Base-by-base conservation (phyloP, 2,888 invertebrate genomes). In the Sarcophaga caerulescens region DNA sequence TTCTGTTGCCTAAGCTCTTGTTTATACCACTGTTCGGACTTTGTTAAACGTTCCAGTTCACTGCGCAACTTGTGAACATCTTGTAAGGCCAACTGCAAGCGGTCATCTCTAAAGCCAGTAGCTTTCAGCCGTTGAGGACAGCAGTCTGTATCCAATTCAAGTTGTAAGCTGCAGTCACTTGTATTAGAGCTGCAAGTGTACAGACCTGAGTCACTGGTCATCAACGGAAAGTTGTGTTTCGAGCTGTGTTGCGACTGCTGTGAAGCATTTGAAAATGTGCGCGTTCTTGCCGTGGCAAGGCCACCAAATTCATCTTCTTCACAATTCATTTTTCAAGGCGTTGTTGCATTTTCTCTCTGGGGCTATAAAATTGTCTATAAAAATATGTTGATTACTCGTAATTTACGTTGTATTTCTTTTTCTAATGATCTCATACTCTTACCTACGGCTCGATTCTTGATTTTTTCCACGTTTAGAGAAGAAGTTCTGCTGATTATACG, bases 1-100 rank as follows among this genome's bases (percentile, higher is more conserved):
- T 92, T 92, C 63, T 93, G 93, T 6, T 89, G 87, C 23, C 90
- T 90, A 3, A 93, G 74, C 66, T 93, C 93, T 65, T 90, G 89
- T 69, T 92, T 93, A 86, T 93, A 93, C 93, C 93, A 93, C 80
- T 90, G 91, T 70, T 93, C 93, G 3, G 93, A 93, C 71, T 92
- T 92, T 35, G 88, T 89, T 0, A 92, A 81, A 1, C 93, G 90
- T 82, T 93, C 92, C 47, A 93, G 83, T 83, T 93, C 92, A 63
- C 91, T 93, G 57, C 90, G 92, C 5, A 92, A 85, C 77, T 90
- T 91, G 1, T 89, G 89, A 6, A 91, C 88, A 87, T 92, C 92
- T 68, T 90, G 91, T 17, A 91, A 78, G 1, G 92, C 90, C 17
- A 89, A 70, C 35, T 90, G 88, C 6, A 92, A 83, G 3, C 90